Percentiles rank a stretch among this genome's conserved stretches.
Evolutionary conservation across 1,140 invertebrate genomes (phyloP).

Genomic region (Coptotermes formosanus): DNA sequence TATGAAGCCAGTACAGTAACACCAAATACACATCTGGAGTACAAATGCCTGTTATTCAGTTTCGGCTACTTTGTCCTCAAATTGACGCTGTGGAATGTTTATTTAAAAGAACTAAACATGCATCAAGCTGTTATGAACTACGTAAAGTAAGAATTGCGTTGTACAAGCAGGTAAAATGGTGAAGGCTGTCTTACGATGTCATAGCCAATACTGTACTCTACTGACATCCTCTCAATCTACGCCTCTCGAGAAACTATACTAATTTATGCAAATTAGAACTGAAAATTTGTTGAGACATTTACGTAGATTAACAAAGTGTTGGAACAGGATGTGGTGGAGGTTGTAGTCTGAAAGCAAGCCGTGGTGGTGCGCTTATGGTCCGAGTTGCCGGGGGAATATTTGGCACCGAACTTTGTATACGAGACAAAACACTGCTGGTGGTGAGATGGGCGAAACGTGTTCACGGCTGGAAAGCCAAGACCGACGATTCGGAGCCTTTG

Average conservation of each 20-base stretch:
- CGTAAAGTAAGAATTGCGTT: too few species aligned
- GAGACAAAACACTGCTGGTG: background rate
- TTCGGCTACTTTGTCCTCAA: too few species aligned
- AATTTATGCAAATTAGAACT: background rate
- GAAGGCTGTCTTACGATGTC: too few species aligned
- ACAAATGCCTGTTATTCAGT: too few species aligned
- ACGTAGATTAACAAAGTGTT: background rate
- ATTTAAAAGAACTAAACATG: too few species aligned
- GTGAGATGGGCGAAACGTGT: background rate
- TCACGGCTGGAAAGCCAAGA: background rate
- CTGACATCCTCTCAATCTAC: too few species aligned
- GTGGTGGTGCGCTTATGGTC: background rate
- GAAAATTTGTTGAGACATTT: background rate
- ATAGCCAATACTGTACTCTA: too few species aligned
- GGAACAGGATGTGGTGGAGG: background rate
- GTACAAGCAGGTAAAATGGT: too few species aligned
- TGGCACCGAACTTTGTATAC: background rate
- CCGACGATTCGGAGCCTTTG: background rate
- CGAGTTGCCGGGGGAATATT: background rate
- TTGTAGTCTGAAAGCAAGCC: background rate
- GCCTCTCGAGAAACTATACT: background rate
- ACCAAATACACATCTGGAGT: too few species aligned
- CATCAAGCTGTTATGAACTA: too few species aligned
- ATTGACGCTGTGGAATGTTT: too few species aligned
- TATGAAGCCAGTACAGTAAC: too few species aligned